These are phyloP conservation scores for Druon quercuslanigerum DNA, from an alignment of 1,140 invertebrate genomes.

Conservation along the genomic window DNA sequence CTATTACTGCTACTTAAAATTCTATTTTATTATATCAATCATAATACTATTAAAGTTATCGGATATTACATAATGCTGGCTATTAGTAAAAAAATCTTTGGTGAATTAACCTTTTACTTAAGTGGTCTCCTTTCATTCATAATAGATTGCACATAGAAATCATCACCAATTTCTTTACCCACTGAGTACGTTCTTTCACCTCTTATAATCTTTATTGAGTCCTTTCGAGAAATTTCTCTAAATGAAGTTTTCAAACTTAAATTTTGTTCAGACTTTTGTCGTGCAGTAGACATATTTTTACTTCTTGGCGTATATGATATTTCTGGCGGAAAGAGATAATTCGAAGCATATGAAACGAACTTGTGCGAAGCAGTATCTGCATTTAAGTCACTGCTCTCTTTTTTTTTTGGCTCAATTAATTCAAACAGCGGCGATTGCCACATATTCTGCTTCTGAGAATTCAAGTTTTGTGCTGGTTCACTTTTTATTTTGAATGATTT, in stretches of 20 bases:
- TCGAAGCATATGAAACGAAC: conserved; percentile 37
- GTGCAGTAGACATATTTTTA: conserved; percentile 43
- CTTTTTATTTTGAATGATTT: conserved; percentile 67
- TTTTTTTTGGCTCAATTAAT: background rate
- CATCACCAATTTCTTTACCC: conserved; percentile 43
- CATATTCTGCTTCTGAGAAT: conserved; percentile 55
- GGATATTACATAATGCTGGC: background rate
- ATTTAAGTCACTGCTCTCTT: background rate
- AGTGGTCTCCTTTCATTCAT: conserved; percentile 72
- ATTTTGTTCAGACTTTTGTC: conserved; percentile 44
- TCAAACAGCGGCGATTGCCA: background rate
- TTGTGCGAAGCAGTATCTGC: background rate
- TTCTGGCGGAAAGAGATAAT: conserved; percentile 49
- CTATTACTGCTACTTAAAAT: background rate
- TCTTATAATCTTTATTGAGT: conserved; percentile 40
- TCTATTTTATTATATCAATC: background rate
- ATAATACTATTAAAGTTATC: background rate
- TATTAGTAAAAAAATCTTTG: conserved; percentile 39
- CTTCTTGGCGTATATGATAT: conserved; percentile 46
- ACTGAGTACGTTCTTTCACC: conserved; percentile 43
- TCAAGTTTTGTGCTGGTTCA: conserved; percentile 71
- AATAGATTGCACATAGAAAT: conserved; percentile 70
- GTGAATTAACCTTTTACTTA: conserved; percentile 56
- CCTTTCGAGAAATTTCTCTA: conserved; percentile 49
- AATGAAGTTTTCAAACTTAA: conserved; percentile 46